Evolutionary conservation across 2,113 vertebrate species (phyloP).

Genomic region (Megaleporinus macrocephalus): DNA sequence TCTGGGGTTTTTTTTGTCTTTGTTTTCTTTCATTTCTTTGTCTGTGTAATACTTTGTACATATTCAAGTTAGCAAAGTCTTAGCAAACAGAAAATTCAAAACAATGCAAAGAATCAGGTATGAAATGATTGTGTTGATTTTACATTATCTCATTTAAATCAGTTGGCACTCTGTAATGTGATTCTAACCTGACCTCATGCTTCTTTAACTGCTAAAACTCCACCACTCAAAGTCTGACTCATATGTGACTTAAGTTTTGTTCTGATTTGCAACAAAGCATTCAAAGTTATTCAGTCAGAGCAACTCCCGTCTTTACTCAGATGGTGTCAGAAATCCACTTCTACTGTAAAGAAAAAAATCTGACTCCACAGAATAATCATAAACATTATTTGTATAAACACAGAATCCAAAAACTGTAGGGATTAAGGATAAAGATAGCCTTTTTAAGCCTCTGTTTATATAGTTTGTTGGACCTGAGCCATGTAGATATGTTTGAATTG

Average conservation of each 20-base stretch:
- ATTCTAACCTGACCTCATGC: neutral
- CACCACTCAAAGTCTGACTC: neutral
- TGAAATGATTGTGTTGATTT: neutral
- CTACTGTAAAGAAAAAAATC: neutral
- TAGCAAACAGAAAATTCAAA: too few relatives aligned
- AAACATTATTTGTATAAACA: slow-evolving; percentile 13
- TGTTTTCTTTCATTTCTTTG: too few relatives aligned
- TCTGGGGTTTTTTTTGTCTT: neutral
- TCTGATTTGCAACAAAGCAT: neutral
- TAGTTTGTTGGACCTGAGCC: slow-evolving; percentile 26
- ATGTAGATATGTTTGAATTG: too few relatives aligned
- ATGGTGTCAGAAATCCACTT: neutral
- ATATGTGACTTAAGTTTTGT: neutral
- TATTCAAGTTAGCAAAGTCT: too few relatives aligned
- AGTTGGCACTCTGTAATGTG: neutral
- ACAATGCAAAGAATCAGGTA: too few relatives aligned
- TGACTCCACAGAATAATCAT: neutral
- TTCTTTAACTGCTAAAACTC: neutral
- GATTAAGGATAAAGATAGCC: slow-evolving; percentile 1
- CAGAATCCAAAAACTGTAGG: slow-evolving; percentile 35
- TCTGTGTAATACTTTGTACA: neutral
- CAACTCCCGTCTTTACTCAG: neutral
- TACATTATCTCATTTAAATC: neutral
- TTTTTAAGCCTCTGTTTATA: neutral
- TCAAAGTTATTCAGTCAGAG: neutral